Evolutionary conservation across 1,140 invertebrate species (phyloP).

Genomic region (Berghia stephanieae): DNA sequence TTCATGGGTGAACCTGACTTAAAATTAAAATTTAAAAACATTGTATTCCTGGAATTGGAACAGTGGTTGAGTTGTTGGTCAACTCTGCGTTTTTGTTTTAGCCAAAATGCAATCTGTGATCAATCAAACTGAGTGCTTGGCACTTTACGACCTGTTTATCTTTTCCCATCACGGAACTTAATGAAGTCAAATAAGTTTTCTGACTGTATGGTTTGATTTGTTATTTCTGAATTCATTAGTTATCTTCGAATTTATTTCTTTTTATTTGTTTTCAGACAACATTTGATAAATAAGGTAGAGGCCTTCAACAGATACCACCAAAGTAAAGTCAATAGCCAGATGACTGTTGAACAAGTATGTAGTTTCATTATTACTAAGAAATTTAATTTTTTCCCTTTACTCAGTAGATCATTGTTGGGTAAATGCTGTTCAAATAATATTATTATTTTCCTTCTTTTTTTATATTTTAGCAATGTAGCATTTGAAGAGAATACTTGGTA

Average conservation of each 20-base stretch:
- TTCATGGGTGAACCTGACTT: no score
- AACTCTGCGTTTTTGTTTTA: background rate
- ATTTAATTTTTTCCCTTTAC: background rate
- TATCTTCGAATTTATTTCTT: background rate
- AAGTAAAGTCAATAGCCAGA: constrained; percentile 65
- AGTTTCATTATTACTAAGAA: no score
- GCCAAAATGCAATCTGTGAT: background rate
- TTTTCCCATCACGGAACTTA: background rate
- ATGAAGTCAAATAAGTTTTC: background rate
- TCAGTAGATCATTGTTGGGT: background rate
- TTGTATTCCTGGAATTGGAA: no score
- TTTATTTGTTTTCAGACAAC: constrained; percentile 70
- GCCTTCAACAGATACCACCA: constrained; percentile 83
- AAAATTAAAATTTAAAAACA: no score
- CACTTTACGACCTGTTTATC: background rate
- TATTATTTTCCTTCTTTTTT: background rate
- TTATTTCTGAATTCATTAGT: background rate
- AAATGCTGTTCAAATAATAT: background rate
- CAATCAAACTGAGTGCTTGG: no score
- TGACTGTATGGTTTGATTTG: background rate
- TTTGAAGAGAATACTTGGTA: no score
- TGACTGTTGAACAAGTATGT: constrained; percentile 45
- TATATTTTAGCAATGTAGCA: background rate
- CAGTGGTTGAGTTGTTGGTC: no score
- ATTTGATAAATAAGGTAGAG: constrained; percentile 82